Evolutionary conservation across 1,140 invertebrate genomes (phyloP).

Genomic region (Achroia grisella): DNA sequence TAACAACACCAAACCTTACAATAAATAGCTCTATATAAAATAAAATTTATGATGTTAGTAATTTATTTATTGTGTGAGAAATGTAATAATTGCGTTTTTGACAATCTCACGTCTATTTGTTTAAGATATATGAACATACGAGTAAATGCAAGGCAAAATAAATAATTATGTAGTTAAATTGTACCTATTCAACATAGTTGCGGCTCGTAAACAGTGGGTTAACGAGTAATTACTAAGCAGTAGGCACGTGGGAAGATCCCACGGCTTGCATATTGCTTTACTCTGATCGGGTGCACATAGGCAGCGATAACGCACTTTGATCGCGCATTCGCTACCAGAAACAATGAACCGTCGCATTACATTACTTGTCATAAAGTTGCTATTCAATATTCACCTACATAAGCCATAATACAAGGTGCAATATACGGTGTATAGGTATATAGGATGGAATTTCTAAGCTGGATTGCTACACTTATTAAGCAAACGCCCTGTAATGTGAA

Average conservation of each 20-base stretch:
- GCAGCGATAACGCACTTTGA: slow-evolving; percentile 27
- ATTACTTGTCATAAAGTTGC: slow-evolving; percentile 17
- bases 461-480: slow-evolving; percentile 27
- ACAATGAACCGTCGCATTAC: slow-evolving; percentile 27
- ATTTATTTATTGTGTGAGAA: too few species aligned
- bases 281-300: slow-evolving; percentile 31
- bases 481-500: slow-evolving; percentile 42
- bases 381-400: slow-evolving; percentile 16
- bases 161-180: too few species aligned
- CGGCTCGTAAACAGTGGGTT: slow-evolving; percentile 43
- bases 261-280: slow-evolving; percentile 28
- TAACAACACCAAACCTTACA: too few species aligned
- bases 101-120: too few species aligned
- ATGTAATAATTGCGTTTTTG: too few species aligned
- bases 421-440: slow-evolving; percentile 17
- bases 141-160: too few species aligned
- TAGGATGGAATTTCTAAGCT: slow-evolving; percentile 14
- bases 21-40: too few species aligned
- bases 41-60: too few species aligned
- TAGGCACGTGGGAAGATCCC: slow-evolving; percentile 54
- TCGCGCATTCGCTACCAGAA: slow-evolving; percentile 17
- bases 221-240: slow-evolving; percentile 35
- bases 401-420: slow-evolving; percentile 17
- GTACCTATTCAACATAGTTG: slow-evolving; percentile 15
- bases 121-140: too few species aligned